Conservation (phyloP, 1,140 invertebrate species). For the Periplaneta americana region DNA sequence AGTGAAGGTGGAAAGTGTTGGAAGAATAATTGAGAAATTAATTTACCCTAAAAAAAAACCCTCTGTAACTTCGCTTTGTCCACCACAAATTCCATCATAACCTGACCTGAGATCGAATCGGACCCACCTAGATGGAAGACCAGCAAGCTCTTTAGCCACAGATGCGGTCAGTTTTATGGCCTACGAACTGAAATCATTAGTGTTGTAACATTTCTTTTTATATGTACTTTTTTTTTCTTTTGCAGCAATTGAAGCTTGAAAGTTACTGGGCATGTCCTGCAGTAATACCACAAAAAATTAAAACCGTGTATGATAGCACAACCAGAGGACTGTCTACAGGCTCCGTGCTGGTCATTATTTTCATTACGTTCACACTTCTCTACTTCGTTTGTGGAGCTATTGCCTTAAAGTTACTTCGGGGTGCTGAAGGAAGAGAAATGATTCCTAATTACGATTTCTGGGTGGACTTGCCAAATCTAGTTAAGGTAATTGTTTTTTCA, state of each 20-base stretch:
- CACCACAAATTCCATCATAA: no score
- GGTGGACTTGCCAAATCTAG: constrained; percentile 33
- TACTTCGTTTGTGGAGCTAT: constrained; percentile 36
- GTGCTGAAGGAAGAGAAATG: constrained; percentile 40
- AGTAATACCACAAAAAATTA: background rate
- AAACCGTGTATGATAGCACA: background rate
- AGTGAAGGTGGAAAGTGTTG: no score
- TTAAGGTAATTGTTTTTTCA: constrained; percentile 31
- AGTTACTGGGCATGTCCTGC: background rate
- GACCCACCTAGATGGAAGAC: no score
- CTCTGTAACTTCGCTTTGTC: no score
- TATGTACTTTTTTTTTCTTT: background rate
- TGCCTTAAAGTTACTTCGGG: constrained; percentile 31
- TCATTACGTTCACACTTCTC: constrained; percentile 28
- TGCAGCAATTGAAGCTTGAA: background rate
- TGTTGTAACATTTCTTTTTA: background rate
- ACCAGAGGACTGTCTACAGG: constrained; percentile 29
- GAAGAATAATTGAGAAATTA: no score
- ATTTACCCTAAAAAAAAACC: no score
- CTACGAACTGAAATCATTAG: background rate
- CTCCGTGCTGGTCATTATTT: constrained; percentile 31
- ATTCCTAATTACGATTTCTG: constrained; percentile 42
- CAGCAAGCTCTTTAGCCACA: background rate
- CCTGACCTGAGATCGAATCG: no score
- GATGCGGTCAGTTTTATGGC: background rate